A percentile compares a stretch with the other conserved stretches of the same genome.
Evolutionary conservation across 1,140 invertebrate genomes (phyloP).

Genomic region (Aphidius ervi): DNA sequence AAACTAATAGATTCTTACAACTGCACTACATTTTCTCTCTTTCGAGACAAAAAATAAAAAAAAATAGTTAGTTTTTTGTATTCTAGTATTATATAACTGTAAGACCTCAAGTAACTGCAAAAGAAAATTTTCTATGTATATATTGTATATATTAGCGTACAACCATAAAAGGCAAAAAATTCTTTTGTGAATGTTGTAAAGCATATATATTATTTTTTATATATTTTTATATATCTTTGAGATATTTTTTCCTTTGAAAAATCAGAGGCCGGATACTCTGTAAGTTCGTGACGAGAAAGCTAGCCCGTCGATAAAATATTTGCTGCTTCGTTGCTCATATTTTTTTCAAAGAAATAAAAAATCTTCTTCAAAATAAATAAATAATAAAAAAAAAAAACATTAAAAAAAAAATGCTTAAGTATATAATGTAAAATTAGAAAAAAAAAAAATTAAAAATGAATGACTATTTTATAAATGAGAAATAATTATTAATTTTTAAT

Average conservation of each 20-base stretch:
- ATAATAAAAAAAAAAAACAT: slow-evolving; percentile 1
- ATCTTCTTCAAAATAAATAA: neutral
- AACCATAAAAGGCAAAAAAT: no score
- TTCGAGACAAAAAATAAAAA: no score
- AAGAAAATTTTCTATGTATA: no score
- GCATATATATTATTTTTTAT: neutral
- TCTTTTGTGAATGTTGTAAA: no score
- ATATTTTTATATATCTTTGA: neutral
- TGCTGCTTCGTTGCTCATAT: slow-evolving; percentile 16
- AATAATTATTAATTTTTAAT: neutral
- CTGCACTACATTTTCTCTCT: no score
- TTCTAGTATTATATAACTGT: no score
- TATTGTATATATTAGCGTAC: no score
- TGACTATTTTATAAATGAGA: neutral
- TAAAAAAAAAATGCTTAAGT: neutral
- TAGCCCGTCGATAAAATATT: slow-evolving; percentile 10
- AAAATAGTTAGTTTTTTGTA: no score
- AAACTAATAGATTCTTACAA: no score
- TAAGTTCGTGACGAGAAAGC: neutral
- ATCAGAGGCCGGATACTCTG: slow-evolving; percentile 14
- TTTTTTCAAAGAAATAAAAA: slow-evolving; percentile 6
- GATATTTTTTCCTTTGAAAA: slow-evolving; percentile 16
- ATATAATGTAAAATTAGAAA: neutral
- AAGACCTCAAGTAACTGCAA: no score
- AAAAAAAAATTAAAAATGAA: neutral